phyloP scores from a whole-genome alignment of 2,888 invertebrate species.

The Sarcophaga caerulescens region DNA sequence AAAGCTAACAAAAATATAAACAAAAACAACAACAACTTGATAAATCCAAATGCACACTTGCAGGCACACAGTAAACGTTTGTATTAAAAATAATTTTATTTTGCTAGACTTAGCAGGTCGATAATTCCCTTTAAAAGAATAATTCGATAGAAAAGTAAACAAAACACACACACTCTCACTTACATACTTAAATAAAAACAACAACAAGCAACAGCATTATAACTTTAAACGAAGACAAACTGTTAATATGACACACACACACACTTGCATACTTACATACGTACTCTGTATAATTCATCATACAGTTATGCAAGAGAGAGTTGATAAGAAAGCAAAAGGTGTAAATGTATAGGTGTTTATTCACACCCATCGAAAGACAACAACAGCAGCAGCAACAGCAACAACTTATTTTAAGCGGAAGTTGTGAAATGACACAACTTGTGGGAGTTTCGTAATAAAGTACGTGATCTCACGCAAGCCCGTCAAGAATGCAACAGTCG shows the following conservation, averaged over 20 bases:
- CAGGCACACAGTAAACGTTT: not conserved
- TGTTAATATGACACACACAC: not conserved
- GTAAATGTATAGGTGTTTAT: slow-evolving; percentile 14
- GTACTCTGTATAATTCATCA: not conserved
- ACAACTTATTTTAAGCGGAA: slow-evolving; percentile 55
- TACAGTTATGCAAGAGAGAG: not conserved
- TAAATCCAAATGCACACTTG: not conserved
- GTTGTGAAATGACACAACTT: slow-evolving; percentile 59
- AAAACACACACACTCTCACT: slow-evolving; percentile 4
- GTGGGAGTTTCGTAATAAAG: slow-evolving; percentile 66
- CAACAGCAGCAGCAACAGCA: no score
- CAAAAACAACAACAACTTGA: not conserved
- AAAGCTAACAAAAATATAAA: slow-evolving; percentile 2
- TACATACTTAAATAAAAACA: not conserved
- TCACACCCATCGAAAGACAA: slow-evolving; percentile 35
- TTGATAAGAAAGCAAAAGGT: no score
- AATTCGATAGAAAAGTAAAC: slow-evolving; percentile 3
- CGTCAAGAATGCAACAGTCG: slow-evolving; percentile 7
- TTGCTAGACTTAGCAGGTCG: slow-evolving; percentile 10
- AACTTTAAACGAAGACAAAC: not conserved
- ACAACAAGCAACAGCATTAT: not conserved
- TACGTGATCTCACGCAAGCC: slow-evolving; percentile 65
- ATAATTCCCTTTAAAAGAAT: slow-evolving; percentile 44
- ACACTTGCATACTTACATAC: not conserved
- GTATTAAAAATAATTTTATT: not conserved